phyloP scores from a whole-genome alignment of 1,140 invertebrate genomes.

The Lasioglossum albipes region DNA sequence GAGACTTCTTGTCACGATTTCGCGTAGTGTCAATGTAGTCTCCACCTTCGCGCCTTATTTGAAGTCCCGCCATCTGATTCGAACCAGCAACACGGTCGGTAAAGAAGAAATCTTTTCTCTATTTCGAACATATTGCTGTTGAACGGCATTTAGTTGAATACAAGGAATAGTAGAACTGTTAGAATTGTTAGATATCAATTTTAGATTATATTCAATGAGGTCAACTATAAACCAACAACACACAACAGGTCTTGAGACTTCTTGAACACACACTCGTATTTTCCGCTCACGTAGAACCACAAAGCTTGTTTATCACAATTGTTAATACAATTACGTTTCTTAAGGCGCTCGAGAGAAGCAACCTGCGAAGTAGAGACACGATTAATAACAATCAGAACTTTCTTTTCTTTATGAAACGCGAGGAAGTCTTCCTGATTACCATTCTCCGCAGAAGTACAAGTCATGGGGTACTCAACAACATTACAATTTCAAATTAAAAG shows the following conservation, averaged over 20 bases:
- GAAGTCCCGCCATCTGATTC: neutral
- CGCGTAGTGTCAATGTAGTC: neutral
- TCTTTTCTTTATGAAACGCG: too few species aligned
- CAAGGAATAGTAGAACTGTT: too few species aligned
- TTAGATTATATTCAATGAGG: neutral
- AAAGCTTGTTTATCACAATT: too few species aligned
- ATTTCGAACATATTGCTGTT: neutral
- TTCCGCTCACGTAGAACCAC: neutral
- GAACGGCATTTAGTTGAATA: too few species aligned
- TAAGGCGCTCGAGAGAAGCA: neutral
- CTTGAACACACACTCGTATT: neutral
- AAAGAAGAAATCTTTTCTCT: neutral
- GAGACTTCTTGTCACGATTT: neutral
- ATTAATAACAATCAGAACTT: too few species aligned
- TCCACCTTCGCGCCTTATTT: neutral
- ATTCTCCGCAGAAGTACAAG: too few species aligned
- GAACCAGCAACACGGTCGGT: conserved; percentile 3
- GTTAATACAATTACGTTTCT: too few species aligned
- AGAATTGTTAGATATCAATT: too few species aligned
- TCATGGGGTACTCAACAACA: too few species aligned
- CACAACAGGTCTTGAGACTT: neutral
- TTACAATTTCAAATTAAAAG: too few species aligned
- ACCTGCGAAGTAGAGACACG: neutral
- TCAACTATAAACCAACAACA: neutral
- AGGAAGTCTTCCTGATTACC: too few species aligned